Base-by-base conservation (phyloP, 2,888 invertebrate species). In the Formica aserva region DNA sequence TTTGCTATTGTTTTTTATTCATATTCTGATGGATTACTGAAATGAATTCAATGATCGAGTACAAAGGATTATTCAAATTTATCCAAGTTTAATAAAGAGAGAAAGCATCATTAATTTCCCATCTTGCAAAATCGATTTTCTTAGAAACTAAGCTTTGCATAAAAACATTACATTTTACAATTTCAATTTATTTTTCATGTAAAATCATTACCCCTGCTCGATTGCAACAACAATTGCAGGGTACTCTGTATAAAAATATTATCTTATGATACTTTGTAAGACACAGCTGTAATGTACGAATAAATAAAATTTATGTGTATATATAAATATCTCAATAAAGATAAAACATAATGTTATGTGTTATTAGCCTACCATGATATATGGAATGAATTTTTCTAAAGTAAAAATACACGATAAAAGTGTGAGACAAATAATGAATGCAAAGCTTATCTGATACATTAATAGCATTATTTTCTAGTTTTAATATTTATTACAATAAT, bases 251-350 rank as follows among this genome's bases (percentile, higher is more conserved):
- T 75, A 77, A 38, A 32, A 55, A 66, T 65, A 77, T 66, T 38
- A 77, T 38, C 65, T 76, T 76, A 38, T 29, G 41, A 32, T 67
- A 67, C 66, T 29, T 52, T 35, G 26, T 76, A 76, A 76, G 41
- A 29, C 29, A 38, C 38, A 66, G 65, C 26, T 75, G 72, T 65
- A 76, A 55, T 38, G 76, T 77, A 77, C 26, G 55, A 3, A 77
- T 66, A 77, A 77, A 66, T 77, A 29, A 67, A 67, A 48, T 77
- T 55, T 48, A 48, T 77, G 77, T 77, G 41, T 77, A 77, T 57
- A 77, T 57, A 67, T 77, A 77, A 67, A 57, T 57, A 77, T 67
- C 55, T 66, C 55, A 75, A 75, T 75, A 75, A 75, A 75, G 22
- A 8, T 63, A 32, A 48, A 60, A 8, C 9, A 55, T 55, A 55